Conservation (phyloP, 2,113 vertebrate species). For the Catharus minimus region DNA sequence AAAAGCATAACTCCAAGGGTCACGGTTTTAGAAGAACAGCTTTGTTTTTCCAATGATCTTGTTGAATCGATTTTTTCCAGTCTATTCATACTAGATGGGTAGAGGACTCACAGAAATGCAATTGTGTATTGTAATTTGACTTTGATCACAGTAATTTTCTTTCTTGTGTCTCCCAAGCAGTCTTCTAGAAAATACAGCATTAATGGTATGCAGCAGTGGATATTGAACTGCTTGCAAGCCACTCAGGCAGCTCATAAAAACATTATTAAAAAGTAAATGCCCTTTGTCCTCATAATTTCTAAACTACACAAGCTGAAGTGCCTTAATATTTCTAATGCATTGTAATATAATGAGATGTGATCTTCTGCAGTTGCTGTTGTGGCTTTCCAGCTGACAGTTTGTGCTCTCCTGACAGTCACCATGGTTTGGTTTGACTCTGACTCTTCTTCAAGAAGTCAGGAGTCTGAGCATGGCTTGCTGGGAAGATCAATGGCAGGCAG, state of each 20-base stretch:
- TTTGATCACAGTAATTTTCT: conserved; percentile 54
- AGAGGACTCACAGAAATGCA: background rate
- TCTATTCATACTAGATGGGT: background rate
- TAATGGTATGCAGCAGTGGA: conserved; percentile 11
- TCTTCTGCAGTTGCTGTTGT: background rate
- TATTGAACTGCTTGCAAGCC: conserved; percentile 16
- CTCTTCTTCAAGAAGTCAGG: background rate
- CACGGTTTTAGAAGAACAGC: background rate
- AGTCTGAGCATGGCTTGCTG: background rate
- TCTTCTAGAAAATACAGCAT: conserved; percentile 1
- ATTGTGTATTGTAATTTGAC: conserved; percentile 33
- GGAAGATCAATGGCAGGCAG: background rate
- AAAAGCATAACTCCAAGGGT: background rate
- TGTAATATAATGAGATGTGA: background rate
- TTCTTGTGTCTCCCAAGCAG: background rate
- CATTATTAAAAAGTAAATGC: conserved; percentile 53
- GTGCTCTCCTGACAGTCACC: background rate
- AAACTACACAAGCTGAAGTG: background rate
- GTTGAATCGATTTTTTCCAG: background rate
- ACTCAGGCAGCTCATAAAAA: conserved; percentile 31
- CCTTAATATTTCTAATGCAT: background rate
- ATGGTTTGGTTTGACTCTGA: background rate
- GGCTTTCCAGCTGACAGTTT: background rate
- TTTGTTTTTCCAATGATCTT: background rate
- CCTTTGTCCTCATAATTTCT: conserved; percentile 18